Base-by-base conservation (phyloP, 2,113 vertebrate genomes). In the Barbus barbus region DNA sequence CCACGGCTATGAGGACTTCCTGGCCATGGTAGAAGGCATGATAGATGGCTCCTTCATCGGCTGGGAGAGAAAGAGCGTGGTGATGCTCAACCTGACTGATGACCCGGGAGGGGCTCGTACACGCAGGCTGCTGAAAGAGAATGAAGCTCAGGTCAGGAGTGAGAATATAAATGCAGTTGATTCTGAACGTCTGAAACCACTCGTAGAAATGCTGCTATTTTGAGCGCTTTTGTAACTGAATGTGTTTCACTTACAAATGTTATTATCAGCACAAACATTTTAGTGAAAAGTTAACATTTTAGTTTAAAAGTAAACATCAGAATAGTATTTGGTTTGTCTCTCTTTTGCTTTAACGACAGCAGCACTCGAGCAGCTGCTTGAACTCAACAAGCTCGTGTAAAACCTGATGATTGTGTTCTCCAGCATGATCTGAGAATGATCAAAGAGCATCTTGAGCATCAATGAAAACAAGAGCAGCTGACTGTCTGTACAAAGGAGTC, bases 21-120 rank as follows among this genome's bases (percentile, higher is more conserved):
- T 97, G 88, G 96, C 94, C 79, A 97, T 97, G 92, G 96, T 98
- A 79, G 97, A 99, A 90, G 95, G 95, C 1, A 92, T 98, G 92
- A 98, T 97, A 0, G 97, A 99, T 63, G 95, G 97, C 75, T 97
- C 97, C 31, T 95, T 98, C 92, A 96, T 98, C 38, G 97, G 97
- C 53, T 98, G 97, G 97, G 97, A 98, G 86, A 96, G 93, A 89
- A 96, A 96, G 6, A 96, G 96, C 0, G 94, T 95, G 26, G 94
- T 98, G 80, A 93, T 96, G 14, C 94, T 98, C 1, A 96, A 97
- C 84, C 87, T 96, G 22, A 95, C 94, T 0, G 94, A 96, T 1
- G 97, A 98, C 88, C 96, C 96, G 0, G 95, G 93, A 0, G 95
- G 94, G 51, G 90, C 94, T 0, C 93, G 95, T 20, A 89, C 96